phyloP scores from a whole-genome alignment of 2,797 vertebrate genomes.

The Microhierax caerulescens region DNA sequence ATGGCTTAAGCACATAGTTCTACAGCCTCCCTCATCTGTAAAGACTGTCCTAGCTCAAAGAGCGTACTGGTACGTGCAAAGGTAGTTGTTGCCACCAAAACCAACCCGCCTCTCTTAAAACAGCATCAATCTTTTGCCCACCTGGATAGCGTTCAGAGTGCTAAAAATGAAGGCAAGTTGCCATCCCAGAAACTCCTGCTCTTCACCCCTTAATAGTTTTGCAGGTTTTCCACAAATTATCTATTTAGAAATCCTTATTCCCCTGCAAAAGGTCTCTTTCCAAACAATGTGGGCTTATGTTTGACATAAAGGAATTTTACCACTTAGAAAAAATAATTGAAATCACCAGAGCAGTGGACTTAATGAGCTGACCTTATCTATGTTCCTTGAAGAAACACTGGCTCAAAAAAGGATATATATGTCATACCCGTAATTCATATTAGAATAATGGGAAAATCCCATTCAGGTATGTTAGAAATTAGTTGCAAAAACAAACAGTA shows the following conservation, averaged over 20 bases:
- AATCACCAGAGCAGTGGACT: neutral
- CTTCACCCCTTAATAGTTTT: neutral
- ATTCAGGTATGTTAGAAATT: neutral
- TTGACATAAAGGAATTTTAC: neutral
- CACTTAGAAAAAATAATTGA: neutral
- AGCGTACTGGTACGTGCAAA: neutral
- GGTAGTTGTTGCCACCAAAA: neutral
- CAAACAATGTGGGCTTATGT: neutral
- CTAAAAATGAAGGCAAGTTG: neutral
- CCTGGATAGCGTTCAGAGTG: neutral
- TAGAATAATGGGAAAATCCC: neutral
- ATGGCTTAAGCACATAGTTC: neutral
- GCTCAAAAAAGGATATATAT: neutral
- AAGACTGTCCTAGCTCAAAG: neutral
- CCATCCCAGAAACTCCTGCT: neutral
- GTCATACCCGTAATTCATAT: neutral
- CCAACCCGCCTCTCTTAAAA: neutral
- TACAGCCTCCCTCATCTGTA: neutral
- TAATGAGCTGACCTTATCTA: neutral
- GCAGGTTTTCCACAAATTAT: neutral
- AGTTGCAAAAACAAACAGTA: neutral
- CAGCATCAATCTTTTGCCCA: neutral
- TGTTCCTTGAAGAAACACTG: neutral
- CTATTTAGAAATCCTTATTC: neutral
- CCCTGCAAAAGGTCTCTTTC: neutral